A percentile compares a stretch with the other conserved stretches of the same genome.
phyloP scores from a whole-genome alignment of 2,797 vertebrate species.

The Chrysocyon brachyurus region DNA sequence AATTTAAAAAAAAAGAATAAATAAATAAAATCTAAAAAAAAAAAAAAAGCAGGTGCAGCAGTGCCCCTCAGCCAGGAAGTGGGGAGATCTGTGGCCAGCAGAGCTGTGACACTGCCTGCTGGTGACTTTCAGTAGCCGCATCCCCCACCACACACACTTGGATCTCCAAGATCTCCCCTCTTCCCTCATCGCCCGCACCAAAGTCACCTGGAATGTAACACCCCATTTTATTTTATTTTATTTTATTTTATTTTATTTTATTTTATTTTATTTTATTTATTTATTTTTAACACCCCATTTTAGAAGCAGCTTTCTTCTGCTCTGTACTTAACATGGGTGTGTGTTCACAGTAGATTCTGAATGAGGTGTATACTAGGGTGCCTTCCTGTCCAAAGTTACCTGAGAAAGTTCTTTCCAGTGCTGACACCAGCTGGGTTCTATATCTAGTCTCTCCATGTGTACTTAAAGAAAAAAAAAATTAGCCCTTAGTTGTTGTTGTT shows the following conservation, averaged over 20 bases:
- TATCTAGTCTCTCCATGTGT: neutral
- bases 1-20: too few species aligned
- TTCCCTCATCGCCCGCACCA: neutral
- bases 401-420: neutral
- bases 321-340: neutral
- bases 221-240: neutral
- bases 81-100: too few species aligned
- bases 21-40: too few species aligned
- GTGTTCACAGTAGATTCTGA: neutral
- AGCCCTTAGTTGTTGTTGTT: neutral
- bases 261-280: too few species aligned
- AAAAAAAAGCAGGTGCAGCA: too few species aligned
- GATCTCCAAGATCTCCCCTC: neutral
- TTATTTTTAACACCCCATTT: neutral
- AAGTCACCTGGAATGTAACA: rapidly evolving
- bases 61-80: neutral
- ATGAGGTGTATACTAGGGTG: neutral
- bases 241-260: too few species aligned
- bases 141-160: neutral
- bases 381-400: neutral
- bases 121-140: neutral
- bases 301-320: neutral
- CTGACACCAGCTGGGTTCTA: neutral
- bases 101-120: neutral
- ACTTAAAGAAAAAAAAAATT: neutral